Conservation (phyloP, 2,888 invertebrate genomes). For the Dorcus hopei region DNA sequence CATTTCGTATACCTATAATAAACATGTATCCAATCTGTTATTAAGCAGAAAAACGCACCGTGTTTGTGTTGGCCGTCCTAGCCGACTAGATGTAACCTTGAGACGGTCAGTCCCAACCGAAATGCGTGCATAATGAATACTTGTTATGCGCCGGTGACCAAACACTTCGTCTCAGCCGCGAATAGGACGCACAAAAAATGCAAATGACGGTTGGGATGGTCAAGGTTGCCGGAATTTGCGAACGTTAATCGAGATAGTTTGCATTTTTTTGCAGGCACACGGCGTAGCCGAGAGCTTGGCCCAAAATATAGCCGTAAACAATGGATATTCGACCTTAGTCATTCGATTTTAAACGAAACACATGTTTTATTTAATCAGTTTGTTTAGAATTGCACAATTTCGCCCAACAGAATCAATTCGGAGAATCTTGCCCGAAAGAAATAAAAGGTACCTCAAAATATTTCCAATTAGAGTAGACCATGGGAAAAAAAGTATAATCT, state of each 20-base stretch:
- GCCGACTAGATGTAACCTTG: slow-evolving; percentile 45
- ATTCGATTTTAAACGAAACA: too few relatives aligned
- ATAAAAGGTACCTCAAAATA: too few relatives aligned
- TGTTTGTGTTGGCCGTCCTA: slow-evolving; percentile 24
- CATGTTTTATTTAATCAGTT: too few relatives aligned
- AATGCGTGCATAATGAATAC: slow-evolving; percentile 46
- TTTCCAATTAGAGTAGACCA: too few relatives aligned
- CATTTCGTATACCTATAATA: not conserved
- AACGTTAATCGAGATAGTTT: not conserved
- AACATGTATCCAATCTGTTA: not conserved
- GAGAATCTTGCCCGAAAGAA: too few relatives aligned
- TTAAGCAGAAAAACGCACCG: not conserved
- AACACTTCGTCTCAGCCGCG: slow-evolving; percentile 32
- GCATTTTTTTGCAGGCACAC: not conserved
- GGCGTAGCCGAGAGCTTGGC: not conserved
- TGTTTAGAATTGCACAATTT: too few relatives aligned
- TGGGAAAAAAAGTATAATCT: too few relatives aligned
- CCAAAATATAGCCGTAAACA: not conserved
- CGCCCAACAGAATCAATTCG: too few relatives aligned
- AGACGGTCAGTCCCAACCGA: slow-evolving; percentile 46
- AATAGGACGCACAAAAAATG: slow-evolving; percentile 42
- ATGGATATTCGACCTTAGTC: too few relatives aligned
- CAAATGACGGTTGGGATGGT: slow-evolving; percentile 38
- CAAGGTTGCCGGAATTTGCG: slow-evolving; percentile 33
- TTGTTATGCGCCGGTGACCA: slow-evolving; percentile 48